A percentile compares a stretch with the other conserved stretches of the same genome.
Conservation (phyloP, 2,113 vertebrate genomes). For the Myxocyprinus asiaticus region DNA sequence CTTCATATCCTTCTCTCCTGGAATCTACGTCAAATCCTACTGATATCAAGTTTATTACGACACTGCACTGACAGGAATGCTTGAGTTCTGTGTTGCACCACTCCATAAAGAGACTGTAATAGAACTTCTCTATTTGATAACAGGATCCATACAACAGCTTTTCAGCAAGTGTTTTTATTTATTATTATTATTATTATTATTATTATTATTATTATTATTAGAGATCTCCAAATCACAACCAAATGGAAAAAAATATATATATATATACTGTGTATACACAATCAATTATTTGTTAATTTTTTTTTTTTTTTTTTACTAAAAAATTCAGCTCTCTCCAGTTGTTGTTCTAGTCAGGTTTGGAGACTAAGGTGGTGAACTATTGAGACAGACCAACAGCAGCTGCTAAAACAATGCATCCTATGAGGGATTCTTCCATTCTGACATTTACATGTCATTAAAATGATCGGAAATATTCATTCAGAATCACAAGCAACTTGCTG, state of each 20-base stretch:
- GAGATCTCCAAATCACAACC: not conserved
- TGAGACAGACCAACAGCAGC: not conserved
- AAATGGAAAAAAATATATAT: not conserved
- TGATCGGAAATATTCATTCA: not conserved
- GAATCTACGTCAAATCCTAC: constrained; percentile 49
- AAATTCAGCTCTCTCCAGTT: not conserved
- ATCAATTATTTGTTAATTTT: not conserved
- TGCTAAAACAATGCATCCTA: not conserved
- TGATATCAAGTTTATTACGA: constrained; percentile 15
- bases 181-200: not conserved
- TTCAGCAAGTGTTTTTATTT: not conserved
- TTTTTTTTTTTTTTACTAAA: no score
- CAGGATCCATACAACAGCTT: not conserved
- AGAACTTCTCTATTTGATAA: not conserved
- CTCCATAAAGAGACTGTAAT: not conserved
- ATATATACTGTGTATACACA: not conserved
- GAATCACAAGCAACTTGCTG: no score
- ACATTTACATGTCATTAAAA: not conserved
- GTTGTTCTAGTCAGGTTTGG: not conserved
- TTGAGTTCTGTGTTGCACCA: not conserved
- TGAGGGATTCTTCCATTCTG: not conserved
- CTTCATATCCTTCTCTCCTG: constrained; percentile 47
- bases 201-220: not conserved
- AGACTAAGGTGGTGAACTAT: not conserved
- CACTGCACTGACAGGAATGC: constrained; percentile 23